Conservation (phyloP, 2,888 invertebrate species). For the Junonia oenone region DNA sequence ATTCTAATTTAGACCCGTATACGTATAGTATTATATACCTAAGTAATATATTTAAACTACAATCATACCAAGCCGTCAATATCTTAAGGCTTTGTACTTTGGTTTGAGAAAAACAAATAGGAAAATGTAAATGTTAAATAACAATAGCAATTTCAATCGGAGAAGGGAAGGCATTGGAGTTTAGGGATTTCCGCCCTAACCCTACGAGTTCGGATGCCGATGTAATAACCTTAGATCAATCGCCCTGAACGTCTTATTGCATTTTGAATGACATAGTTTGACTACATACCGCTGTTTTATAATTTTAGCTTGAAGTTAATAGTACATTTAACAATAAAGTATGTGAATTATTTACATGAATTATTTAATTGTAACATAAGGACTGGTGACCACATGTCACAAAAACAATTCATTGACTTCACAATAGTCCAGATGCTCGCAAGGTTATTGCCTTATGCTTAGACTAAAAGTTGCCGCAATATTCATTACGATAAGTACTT, state of each 20-base stretch:
- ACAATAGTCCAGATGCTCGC: slow-evolving; percentile 63
- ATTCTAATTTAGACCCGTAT: no score
- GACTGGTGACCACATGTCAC: slow-evolving; percentile 71
- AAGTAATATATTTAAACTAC: no score
- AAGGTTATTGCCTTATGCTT: slow-evolving; percentile 49
- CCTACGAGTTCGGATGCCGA: slow-evolving; percentile 46
- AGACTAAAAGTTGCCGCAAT: slow-evolving; percentile 1
- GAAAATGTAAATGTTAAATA: neutral
- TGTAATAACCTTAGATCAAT: slow-evolving; percentile 43
- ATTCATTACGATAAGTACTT: neutral
- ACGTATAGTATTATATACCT: no score
- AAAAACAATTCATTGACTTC: slow-evolving; percentile 51
- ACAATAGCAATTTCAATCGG: slow-evolving; percentile 43
- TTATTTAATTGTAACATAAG: slow-evolving; percentile 28
- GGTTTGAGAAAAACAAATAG: neutral
- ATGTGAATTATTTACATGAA: neutral
- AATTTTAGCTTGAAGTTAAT: neutral
- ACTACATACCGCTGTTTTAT: neutral
- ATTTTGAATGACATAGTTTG: neutral
- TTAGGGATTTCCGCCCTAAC: slow-evolving; percentile 46
- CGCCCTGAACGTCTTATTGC: slow-evolving; percentile 35
- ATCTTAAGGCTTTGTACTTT: neutral
- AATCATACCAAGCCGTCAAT: no score
- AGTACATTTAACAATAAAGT: neutral
- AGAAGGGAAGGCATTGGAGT: slow-evolving; percentile 41